Evolutionary conservation across 2,888 invertebrate genomes (phyloP), one percentile per base, ranked within the genome.

Genomic region (Ormyrus thymus): DNA sequence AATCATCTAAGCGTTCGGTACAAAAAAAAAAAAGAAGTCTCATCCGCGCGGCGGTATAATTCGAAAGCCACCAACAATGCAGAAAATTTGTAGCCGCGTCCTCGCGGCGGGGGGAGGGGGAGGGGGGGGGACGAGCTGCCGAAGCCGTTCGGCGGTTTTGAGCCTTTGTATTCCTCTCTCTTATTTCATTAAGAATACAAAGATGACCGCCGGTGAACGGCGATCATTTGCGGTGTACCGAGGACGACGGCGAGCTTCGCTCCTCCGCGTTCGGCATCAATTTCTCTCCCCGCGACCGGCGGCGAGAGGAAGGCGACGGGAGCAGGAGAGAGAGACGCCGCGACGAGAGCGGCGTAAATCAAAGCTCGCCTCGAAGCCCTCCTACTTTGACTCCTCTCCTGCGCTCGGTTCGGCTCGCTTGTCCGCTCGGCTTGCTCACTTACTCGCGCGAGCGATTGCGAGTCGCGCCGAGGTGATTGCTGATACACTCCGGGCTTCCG

Each of bases 101-200:
- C 15, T 45, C 58, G 65, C 29, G 58, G 43, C 50, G 10, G 29
- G 29, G 1, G 3, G 29, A 1, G 29, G 29, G 1, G 4, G 0
- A 4, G 29, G 29, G 29, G 1, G 29, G 29, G 4, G 29, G 29
- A 29, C 1, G 29, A 29, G 29, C 29, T 29, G 29, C 29, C 29
- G 29, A 29, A 71, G 45, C 45, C 51, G 29, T 43, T 70, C 58
- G 71, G 65, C 55, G 64, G 71, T 58, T 62, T 70, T 13, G 51
- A 59, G 70, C 56, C 66, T 76, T 64, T 55, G 72, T 72, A 68
- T 56, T 61, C 64, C 58, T 69, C 71, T 75, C 79, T 73, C 68
- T 76, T 80, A 77, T 77, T 80, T 80, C 76, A 77, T 80, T 77
- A 76, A 76, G 72, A 69, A 80, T 73, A 69, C 76, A 80, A 76